A percentile compares a stretch with the other conserved stretches of the same genome.
Conservation (phyloP, 2,888 invertebrate genomes). For the Tachina grossa region DNA sequence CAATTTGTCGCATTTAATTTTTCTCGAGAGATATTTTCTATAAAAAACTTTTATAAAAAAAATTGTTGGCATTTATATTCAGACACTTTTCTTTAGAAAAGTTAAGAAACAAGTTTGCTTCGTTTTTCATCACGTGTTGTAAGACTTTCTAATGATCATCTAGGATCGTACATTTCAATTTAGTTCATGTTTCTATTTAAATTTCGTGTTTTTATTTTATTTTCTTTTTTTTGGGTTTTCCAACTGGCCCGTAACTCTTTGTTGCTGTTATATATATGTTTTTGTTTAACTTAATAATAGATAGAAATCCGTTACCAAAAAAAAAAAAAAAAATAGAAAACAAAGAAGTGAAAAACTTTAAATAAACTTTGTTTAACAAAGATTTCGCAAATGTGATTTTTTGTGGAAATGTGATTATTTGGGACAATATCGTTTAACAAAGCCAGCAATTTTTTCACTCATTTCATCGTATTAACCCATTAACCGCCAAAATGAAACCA, state of each 20-base stretch:
- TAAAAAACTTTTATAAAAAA: too few species aligned
- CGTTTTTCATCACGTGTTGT: neutral
- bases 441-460: slow-evolving; percentile 14
- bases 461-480: neutral
- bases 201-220: slow-evolving; percentile 11
- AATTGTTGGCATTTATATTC: neutral
- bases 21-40: too few species aligned
- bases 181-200: slow-evolving; percentile 43
- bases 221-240: slow-evolving; percentile 24
- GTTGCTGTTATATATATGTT: slow-evolving; percentile 25
- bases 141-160: slow-evolving; percentile 11
- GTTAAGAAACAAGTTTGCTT: too few species aligned
- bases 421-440: slow-evolving; percentile 65
- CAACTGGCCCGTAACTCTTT: slow-evolving; percentile 40
- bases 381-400: slow-evolving; percentile 68
- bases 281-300: slow-evolving; percentile 62
- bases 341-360: slow-evolving; percentile 6
- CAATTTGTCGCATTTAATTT: too few species aligned
- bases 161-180: neutral
- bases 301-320: slow-evolving; percentile 67
- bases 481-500: too few species aligned
- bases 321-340: slow-evolving; percentile 25
- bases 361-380: slow-evolving; percentile 34
- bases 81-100: neutral
- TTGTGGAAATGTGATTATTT: slow-evolving; percentile 66